Evolutionary conservation across 1,140 invertebrate species (phyloP).

Genomic region (Zaprionus lachaisei): DNA sequence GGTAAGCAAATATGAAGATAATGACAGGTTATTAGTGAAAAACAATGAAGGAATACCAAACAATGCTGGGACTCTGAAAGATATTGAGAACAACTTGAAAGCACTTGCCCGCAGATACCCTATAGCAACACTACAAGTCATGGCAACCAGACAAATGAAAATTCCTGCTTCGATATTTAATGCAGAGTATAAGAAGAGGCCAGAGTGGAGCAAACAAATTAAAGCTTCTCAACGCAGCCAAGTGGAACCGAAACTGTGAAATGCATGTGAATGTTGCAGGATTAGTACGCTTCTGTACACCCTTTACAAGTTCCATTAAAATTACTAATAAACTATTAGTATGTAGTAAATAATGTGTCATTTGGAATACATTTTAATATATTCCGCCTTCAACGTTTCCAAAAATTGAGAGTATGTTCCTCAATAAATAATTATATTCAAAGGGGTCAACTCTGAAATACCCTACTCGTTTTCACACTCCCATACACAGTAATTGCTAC

Average conservation of each 20-base stretch:
- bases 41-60: constrained; percentile 56
- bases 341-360: background rate
- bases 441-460: background rate
- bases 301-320: background rate
- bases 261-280: constrained; percentile 34
- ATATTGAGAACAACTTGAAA: background rate
- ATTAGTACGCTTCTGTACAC: background rate
- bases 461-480: background rate
- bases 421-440: background rate
- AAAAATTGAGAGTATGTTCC: background rate
- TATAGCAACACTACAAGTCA: background rate
- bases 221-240: constrained; percentile 21
- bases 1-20: constrained; percentile 77
- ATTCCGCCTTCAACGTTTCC: no score
- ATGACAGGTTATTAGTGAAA: constrained; percentile 74
- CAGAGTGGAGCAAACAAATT: constrained; percentile 13
- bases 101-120: background rate
- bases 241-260: constrained; percentile 56
- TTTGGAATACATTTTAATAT: background rate
- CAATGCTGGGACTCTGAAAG: constrained; percentile 65
- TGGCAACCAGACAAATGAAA: background rate
- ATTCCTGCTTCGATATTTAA: background rate
- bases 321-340: background rate
- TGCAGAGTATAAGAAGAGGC: background rate
- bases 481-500: constrained; percentile 1